Evolutionary conservation across 2,113 vertebrate genomes (phyloP), one percentile per base, ranked within the genome.

Genomic region (Scalopus aquaticus): DNA sequence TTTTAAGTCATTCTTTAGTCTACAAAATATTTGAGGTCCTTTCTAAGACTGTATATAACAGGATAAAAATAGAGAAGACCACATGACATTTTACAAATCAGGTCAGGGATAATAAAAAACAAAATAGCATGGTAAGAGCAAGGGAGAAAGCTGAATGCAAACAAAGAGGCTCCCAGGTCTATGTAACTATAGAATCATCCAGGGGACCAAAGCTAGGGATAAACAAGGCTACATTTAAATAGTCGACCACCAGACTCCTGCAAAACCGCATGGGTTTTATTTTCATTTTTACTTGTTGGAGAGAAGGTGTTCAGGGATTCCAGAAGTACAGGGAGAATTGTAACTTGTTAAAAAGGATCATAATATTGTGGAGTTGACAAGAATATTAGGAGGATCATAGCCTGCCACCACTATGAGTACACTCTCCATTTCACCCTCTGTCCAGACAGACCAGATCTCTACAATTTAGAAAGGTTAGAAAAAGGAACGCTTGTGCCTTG

Each of bases 51-150:
- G 58, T 9, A 70, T 6, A 54, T 19, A n/a, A 46, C 2, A 65
- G 65, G 51, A 69, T 87, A 92, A 87, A 97, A 96, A 94, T 77
- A 97, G 76, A 95, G 64, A 84, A 32, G 19, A 58, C 16, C 19
- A 54, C 51, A 70, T 30, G 84, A 77, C 37, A 49, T 32, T 67
- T 89, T 44, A 77, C 60, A 94, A 95, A 87, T 56, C 70, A 82
- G 86, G 92, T 91, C 93, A 94, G 93, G 95, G 88, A 54, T 30
- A 49, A 79, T 19, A 64, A 88, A 56, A 87, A 80, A 88, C 64
- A 76, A 72, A 90, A 56, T 51, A 79, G 58, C 86, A 79, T 44
- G 22, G 15, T 24, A 49, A 91, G 60, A 79, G 22, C 37, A 37
- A 76, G 54, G 60, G 24, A 78, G 74, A 72, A 70, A 46, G 22